Base-by-base conservation (phyloP, 2,888 invertebrate genomes). In the Nomada fucata region DNA sequence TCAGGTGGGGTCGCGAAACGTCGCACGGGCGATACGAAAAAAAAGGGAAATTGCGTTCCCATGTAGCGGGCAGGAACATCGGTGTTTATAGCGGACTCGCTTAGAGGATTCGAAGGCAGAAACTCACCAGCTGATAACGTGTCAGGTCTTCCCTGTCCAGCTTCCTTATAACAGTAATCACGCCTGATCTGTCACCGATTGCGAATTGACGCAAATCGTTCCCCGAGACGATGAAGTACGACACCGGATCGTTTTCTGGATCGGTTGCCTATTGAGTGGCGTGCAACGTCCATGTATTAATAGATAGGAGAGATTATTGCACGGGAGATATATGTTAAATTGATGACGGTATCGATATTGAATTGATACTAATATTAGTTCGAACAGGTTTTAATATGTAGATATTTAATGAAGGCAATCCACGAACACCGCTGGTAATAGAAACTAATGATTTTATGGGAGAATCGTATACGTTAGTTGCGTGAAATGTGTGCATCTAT, bases 61-160 rank as follows among this genome's bases (percentile, higher is more conserved):
- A 61, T 61, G 80, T 75, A 69, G n/a, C 36, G 26, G 47, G 20
- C 29, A 20, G 67, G 60, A 57, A 70, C 47, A 64, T 71, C 67
- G 69, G 20, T 59, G 81, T 68, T 65, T 29, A 64, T 47, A 23
- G 42, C 26, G 63, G 26, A 26, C 2, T 26, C 63, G 55, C 1
- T 75, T 53, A 50, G 64, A 26, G 11, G 13, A 50, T 20, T 9
- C 9, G 4, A 13, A 20, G 59, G 64, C 57, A n/a, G 29, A 55
- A 64, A 92, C 94, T 94, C 94, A 97, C 97, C 95, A 98, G 93
- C 92, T 97, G 97, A 93, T 98, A 98, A 89, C 97, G 95, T 2
- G 97, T 97, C n/a, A 98, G 94, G 89, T 97, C 97, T 94, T 98
- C 98, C 86, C 98, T 95, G 92, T 98, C 98, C 76, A 98, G 94